Percentiles rank a stretch among this genome's conserved stretches.
Evolutionary conservation across 2,888 invertebrate genomes (phyloP).

Genomic region (Eudasyphora cyanicolor): DNA sequence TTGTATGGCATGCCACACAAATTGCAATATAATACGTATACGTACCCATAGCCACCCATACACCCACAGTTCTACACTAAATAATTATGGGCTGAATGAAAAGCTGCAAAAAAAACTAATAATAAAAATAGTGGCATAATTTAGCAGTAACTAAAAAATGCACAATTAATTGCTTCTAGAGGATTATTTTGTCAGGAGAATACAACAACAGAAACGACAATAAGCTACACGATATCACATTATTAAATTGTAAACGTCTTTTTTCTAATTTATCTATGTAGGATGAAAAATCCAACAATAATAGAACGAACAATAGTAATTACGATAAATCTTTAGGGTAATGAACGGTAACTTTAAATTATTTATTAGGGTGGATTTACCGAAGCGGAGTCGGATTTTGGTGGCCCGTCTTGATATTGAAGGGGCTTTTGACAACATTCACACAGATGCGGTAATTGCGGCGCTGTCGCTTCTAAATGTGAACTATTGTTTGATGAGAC

Average conservation of each 20-base stretch:
- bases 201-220: neutral
- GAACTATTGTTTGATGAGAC: no score
- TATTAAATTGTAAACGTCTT: conserved; percentile 11
- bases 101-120: neutral
- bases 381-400: no score
- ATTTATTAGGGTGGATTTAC: no score
- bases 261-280: neutral
- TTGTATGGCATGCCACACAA: neutral
- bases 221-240: neutral
- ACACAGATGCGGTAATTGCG: no score
- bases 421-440: no score
- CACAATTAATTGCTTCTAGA: conserved; percentile 57
- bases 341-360: no score
- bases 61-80: neutral
- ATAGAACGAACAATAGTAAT: no score
- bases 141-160: conserved; percentile 9
- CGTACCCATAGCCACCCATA: neutral
- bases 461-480: no score
- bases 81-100: neutral
- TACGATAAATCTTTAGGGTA: no score
- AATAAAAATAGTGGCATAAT: conserved; percentile 36
- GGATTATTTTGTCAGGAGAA: conserved; percentile 35
- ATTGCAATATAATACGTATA: neutral
- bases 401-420: no score
- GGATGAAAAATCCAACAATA: no score